These are phyloP conservation scores for Crenichthys baileyi DNA, from an alignment of 2,797 vertebrate species.

Conservation along the genomic window DNA sequence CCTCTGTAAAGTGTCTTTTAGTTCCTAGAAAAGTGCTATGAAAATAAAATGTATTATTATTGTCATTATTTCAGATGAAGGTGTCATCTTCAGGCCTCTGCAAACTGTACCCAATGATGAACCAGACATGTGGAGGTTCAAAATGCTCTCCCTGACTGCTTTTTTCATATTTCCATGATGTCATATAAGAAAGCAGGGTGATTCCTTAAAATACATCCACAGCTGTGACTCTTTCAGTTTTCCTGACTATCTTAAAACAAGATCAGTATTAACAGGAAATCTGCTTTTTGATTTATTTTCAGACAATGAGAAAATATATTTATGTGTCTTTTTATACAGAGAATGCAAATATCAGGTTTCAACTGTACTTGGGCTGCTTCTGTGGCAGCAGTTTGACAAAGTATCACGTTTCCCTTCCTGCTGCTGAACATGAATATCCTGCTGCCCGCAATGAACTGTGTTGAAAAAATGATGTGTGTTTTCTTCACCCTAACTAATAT, in stretches of 20 bases:
- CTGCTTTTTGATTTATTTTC: neutral
- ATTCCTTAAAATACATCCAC: neutral
- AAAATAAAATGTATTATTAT: too few species aligned
- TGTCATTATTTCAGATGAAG: too few species aligned
- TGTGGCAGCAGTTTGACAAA: conserved; percentile 17
- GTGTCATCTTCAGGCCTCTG: too few species aligned
- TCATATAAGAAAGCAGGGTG: neutral
- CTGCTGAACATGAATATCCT: conserved; percentile 32
- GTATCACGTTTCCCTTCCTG: conserved; percentile 32
- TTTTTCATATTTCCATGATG: neutral
- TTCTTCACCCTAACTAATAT: conserved; percentile 70
- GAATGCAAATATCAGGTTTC: neutral
- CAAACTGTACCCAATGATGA: too few species aligned
- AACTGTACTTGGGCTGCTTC: conserved; percentile 25
- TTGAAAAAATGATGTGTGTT: conserved; percentile 59
- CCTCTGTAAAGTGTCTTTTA: too few species aligned
- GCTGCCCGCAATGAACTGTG: conserved; percentile 52
- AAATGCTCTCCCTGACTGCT: neutral
- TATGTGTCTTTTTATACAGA: neutral
- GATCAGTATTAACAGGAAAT: neutral
- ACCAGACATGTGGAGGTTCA: neutral
- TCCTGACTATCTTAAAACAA: neutral
- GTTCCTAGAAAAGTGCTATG: too few species aligned
- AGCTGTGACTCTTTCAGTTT: neutral
- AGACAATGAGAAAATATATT: neutral